Conservation (phyloP, 35 echinoderm and acorn worm genomes). For the Holothuria glaberrima region DNA sequence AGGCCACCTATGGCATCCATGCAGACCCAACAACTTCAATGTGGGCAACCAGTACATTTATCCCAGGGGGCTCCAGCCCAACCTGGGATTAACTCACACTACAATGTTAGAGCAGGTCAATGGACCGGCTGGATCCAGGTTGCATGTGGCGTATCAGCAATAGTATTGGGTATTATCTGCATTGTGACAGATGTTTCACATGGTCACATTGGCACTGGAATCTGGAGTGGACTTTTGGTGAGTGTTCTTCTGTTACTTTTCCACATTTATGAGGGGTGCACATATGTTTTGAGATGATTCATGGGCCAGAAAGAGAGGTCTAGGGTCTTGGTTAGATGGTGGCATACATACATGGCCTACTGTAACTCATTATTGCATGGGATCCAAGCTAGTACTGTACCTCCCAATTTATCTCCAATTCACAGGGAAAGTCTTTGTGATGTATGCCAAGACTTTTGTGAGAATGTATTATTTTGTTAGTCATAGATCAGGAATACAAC, state of each 20-base stretch:
- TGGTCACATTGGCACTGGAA: constrained; percentile 25
- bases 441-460: too few species aligned
- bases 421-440: too few species aligned
- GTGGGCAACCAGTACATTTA: neutral
- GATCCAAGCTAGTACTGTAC: too few species aligned
- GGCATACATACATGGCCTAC: too few species aligned
- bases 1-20: neutral
- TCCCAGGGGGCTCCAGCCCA: neutral
- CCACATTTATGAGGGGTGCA: too few species aligned
- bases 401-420: too few species aligned
- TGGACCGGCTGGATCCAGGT: constrained; percentile 26
- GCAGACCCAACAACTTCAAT: neutral
- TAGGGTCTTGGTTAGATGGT: too few species aligned
- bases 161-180: neutral
- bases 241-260: neutral
- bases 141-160: neutral
- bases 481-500: too few species aligned
- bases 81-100: constrained; percentile 3
- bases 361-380: too few species aligned
- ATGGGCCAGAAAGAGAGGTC: too few species aligned
- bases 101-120: constrained; percentile 1
- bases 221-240: constrained; percentile 34
- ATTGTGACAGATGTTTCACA: neutral
- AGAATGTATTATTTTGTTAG: too few species aligned
- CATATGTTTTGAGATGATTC: too few species aligned